Base-by-base conservation (phyloP, 2,797 vertebrate genomes). In the Strix occidentalis region DNA sequence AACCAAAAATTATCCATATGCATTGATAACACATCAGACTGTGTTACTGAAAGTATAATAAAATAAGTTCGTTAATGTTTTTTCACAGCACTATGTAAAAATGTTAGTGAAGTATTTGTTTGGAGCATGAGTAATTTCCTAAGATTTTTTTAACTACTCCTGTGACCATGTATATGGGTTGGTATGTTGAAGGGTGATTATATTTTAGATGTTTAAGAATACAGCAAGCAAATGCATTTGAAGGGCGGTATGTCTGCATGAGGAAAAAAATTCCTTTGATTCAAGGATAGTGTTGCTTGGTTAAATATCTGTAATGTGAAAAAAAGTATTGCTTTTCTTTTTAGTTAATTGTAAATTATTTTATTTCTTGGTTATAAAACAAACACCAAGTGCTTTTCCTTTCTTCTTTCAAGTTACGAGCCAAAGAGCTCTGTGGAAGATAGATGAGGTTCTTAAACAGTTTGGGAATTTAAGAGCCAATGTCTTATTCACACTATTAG, bases 271-370 rank as follows among this genome's bases (percentile, higher is more conserved):
- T 2, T 66, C 8, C 17, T 71, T 84, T 56, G 15, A 2, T 82
- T 89, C 37, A 68, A 41, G 50, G 21, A 13, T 58, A 69, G 8
- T 9, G 3, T 89, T 89, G 45, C 23, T 37, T 74, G 37, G 15
- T 90, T 95, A 57, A 70, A 46, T 87, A 78, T 37, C 23, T 83
- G 33, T 87, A 70, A 64, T 84, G 51, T 90, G 39, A n/a, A 97
- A 96, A 88, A n/a, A 18, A 87, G 16, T 87, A 66, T 33, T 61
- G 54, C 65, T 87, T 75, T 70, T 28, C 19, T 58, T 74, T 86
- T 69, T 31, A 71, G 16, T 56, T 72, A 63, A 82, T 43, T 94
- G 75, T 26, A 60, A 72, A 66, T 57, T 61, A 19, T 89, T 46
- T 31, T 50, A 1, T 85, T 75, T 90, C 56, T 96, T 82, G 80